Evolutionary conservation across 2,888 invertebrate genomes (phyloP).

Genomic region (Cryptocephalus primarius): DNA sequence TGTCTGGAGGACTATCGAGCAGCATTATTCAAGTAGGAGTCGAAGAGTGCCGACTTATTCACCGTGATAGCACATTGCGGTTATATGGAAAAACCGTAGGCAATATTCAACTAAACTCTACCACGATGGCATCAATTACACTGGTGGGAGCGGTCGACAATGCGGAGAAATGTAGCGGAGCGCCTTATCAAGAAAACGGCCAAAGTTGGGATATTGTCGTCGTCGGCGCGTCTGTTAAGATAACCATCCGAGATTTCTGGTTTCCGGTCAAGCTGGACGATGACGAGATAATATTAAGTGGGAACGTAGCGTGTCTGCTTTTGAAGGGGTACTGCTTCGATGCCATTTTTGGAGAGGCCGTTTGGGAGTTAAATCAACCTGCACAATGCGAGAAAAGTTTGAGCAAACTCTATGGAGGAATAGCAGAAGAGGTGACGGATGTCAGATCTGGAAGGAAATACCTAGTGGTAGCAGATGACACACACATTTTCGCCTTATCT

Average conservation of each 20-base stretch:
- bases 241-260: slow-evolving; percentile 7
- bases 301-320: slow-evolving; percentile 8
- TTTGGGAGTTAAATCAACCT: slow-evolving; percentile 1
- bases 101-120: slow-evolving; percentile 2
- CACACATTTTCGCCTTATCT: slow-evolving; percentile 7
- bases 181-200: slow-evolving; percentile 5
- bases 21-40: slow-evolving; percentile 7
- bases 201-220: slow-evolving; percentile 8
- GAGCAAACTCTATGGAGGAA: slow-evolving; percentile 5
- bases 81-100: slow-evolving; percentile 3
- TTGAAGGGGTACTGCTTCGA: slow-evolving; percentile 9
- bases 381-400: background rate
- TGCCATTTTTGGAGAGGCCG: slow-evolving; percentile 6
- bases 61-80: slow-evolving; percentile 1
- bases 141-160: slow-evolving; percentile 3
- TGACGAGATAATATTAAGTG: slow-evolving; percentile 6
- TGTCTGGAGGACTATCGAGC: slow-evolving; percentile 7
- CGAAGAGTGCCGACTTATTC: slow-evolving; percentile 6
- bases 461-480: slow-evolving; percentile 6
- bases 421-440: slow-evolving; percentile 1
- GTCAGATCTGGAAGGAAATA: background rate
- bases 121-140: slow-evolving; percentile 5
- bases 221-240: slow-evolving; percentile 6
- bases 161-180: slow-evolving; percentile 5
- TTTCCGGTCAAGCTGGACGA: slow-evolving; percentile 6